Conservation (phyloP, 2,113 vertebrate species). For the Ceratotherium simum region DNA sequence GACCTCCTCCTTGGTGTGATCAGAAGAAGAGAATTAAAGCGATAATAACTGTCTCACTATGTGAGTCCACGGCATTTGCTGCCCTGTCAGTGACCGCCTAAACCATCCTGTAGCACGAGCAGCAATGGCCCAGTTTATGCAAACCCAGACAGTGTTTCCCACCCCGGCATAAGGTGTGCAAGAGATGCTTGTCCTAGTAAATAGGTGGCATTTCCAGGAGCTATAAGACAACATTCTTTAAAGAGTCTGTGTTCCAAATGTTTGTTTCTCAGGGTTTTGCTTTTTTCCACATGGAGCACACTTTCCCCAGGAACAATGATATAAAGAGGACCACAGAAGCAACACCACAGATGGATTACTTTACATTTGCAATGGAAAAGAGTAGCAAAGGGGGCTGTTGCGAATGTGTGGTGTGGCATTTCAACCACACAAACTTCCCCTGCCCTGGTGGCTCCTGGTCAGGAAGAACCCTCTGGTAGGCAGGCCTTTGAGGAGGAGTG, state of each 20-base stretch:
- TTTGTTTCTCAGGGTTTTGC: background rate
- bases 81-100: background rate
- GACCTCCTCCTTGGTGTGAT: background rate
- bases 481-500: background rate
- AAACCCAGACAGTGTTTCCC: background rate
- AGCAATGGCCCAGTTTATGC: background rate
- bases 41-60: background rate
- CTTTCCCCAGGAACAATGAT: background rate
- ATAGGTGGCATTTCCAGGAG: background rate
- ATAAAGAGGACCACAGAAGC: background rate
- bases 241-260: background rate
- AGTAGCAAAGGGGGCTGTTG: background rate
- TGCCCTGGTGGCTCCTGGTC: background rate
- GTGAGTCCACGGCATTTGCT: background rate
- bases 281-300: background rate
- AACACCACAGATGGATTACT: background rate
- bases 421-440: background rate
- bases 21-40: background rate
- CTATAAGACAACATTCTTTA: background rate
- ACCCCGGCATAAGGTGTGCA: background rate
- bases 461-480: background rate
- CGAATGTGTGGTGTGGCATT: background rate
- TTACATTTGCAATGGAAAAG: slow-evolving; percentile 36
- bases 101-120: background rate
- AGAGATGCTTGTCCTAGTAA: background rate